These are phyloP conservation scores for Bursaphelenchus mucronatus DNA, from an alignment of 1,140 invertebrate species.

Conservation along the genomic window DNA sequence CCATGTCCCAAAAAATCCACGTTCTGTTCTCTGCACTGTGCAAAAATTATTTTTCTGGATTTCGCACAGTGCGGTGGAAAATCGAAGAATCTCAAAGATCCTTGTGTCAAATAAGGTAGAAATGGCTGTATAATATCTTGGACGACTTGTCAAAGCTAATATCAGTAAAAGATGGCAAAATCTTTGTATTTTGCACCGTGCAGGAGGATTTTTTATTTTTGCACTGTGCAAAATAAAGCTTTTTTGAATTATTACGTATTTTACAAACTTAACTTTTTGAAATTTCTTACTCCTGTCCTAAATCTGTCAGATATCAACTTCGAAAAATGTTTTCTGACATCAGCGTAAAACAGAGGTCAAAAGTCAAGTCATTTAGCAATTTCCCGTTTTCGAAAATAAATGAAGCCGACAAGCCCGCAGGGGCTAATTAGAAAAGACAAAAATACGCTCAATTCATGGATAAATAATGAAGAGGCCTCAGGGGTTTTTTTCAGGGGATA, in stretches of 20 bases:
- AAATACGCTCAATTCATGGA: background rate
- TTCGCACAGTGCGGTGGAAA: background rate
- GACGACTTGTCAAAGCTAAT: background rate
- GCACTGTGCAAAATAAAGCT: no score
- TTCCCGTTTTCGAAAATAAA: no score
- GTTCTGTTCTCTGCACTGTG: background rate
- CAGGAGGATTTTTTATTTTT: no score
- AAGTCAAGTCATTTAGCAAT: no score
- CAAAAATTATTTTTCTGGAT: background rate
- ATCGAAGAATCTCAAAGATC: background rate
- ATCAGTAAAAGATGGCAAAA: background rate
- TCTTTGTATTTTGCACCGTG: no score
- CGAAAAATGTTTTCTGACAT: no score
- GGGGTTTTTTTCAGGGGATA: background rate
- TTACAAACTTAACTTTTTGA: no score
- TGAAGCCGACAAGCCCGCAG: background rate
- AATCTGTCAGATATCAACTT: no score
- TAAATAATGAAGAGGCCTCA: background rate
- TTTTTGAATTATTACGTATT: no score
- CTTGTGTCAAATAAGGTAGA: background rate
- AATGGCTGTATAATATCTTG: background rate
- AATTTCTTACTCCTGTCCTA: no score
- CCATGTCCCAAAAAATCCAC: background rate
- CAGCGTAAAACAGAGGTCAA: no score
- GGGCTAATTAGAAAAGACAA: background rate